phyloP scores from a whole-genome alignment of 2,888 invertebrate species.

The Incurvaria masculella region DNA sequence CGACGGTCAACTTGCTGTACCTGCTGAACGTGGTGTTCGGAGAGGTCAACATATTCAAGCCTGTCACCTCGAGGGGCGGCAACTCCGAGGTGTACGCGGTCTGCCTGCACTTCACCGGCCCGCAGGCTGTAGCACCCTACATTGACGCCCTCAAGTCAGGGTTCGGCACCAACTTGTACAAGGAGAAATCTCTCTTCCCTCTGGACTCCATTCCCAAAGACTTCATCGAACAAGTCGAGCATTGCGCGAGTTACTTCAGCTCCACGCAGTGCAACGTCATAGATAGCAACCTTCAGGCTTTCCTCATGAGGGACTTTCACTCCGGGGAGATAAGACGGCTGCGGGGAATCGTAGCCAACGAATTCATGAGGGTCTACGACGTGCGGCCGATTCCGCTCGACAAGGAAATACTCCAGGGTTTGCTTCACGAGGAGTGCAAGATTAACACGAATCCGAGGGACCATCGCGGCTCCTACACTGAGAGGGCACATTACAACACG shows the following conservation, averaged over 20 bases:
- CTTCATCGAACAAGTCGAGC: conserved; percentile 64
- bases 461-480: conserved; percentile 56
- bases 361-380: conserved; percentile 58
- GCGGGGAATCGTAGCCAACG: conserved; percentile 47
- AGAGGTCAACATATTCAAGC: conserved; percentile 77
- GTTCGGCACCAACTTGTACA: conserved; percentile 40
- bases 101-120: conserved; percentile 61
- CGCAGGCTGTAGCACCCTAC: conserved; percentile 32
- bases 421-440: conserved; percentile 41
- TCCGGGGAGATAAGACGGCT: conserved; percentile 36
- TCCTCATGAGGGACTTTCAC: conserved; percentile 43
- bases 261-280: conserved; percentile 66
- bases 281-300: conserved; percentile 62
- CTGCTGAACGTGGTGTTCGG: conserved; percentile 73
- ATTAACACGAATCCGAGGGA: conserved; percentile 45
- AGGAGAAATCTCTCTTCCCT: conserved; percentile 55
- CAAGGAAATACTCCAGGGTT: conserved; percentile 46
- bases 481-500: conserved; percentile 46
- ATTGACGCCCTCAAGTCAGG: conserved; percentile 38
- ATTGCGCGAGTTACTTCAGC: conserved; percentile 65
- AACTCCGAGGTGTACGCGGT: conserved; percentile 93
- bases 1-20: conserved; percentile 76
- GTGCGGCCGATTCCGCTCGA: conserved; percentile 47
- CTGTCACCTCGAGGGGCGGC: conserved; percentile 89
- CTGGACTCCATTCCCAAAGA: conserved; percentile 54